A percentile compares a stretch with the other conserved stretches of the same genome.
Conservation (phyloP, 1,140 invertebrate species). For the Drosophila pectinifera region DNA sequence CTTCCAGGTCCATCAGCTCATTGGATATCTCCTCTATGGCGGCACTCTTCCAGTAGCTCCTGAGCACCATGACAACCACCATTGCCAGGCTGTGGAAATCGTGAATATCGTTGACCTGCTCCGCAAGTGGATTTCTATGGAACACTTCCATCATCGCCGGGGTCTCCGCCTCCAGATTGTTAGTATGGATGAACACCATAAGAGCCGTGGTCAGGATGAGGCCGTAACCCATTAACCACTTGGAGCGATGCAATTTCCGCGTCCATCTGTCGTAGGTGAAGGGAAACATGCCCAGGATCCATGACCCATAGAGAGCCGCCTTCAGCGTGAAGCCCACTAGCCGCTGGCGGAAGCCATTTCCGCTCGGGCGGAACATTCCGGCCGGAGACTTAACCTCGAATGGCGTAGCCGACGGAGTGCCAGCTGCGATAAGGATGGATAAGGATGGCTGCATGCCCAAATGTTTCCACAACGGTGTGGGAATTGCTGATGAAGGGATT, state of each 20-base stretch:
- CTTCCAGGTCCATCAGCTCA: conserved; percentile 24
- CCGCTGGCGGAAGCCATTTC: conserved; percentile 24
- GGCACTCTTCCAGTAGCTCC: conserved; percentile 36
- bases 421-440: conserved; percentile 40
- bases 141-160: conserved; percentile 16
- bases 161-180: conserved; percentile 20
- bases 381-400: conserved; percentile 6
- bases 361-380: conserved; percentile 39
- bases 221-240: conserved; percentile 58
- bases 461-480: conserved; percentile 14
- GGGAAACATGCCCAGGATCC: conserved; percentile 54
- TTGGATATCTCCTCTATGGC: conserved; percentile 30
- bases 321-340: conserved; percentile 38
- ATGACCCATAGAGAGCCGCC: conserved; percentile 47
- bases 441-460: conserved; percentile 24
- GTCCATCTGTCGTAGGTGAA: conserved; percentile 39
- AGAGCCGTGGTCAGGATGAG: conserved; percentile 34
- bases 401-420: conserved; percentile 9
- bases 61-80: conserved; percentile 7
- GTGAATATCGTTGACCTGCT: conserved; percentile 28
- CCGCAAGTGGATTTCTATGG: conserved; percentile 28
- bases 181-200: too few species aligned
- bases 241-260: conserved; percentile 36
- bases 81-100: conserved; percentile 2
- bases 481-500: conserved; percentile 43